phyloP scores from a whole-genome alignment of 2,797 vertebrate species.

The Capromys pilorides region DNA sequence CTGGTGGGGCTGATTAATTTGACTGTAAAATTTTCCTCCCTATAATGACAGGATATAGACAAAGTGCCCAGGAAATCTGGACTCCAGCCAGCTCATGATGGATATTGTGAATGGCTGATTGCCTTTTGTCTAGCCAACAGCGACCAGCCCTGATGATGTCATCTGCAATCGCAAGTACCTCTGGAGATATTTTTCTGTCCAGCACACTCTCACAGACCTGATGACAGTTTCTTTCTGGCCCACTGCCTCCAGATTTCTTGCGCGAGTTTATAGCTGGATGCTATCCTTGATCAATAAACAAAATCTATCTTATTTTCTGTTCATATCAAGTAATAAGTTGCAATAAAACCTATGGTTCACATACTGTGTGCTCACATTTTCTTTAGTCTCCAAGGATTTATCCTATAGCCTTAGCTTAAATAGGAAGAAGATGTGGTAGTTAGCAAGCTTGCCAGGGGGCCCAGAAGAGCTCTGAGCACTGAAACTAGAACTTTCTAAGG shows the following conservation, averaged over 20 bases:
- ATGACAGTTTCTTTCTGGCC: neutral
- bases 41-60: neutral
- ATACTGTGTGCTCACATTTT: neutral
- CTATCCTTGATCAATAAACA: neutral
- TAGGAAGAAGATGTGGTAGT: neutral
- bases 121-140: neutral
- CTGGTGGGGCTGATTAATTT: neutral
- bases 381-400: neutral
- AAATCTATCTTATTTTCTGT: neutral
- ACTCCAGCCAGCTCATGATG: neutral
- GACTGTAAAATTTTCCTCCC: neutral
- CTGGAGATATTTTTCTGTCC: neutral
- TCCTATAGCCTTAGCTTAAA: neutral
- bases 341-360: neutral
- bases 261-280: neutral
- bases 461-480: neutral
- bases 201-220: neutral
- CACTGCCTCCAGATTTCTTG: neutral
- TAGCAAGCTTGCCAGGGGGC: neutral
- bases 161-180: neutral
- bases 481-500: neutral
- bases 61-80: neutral
- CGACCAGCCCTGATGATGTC: neutral
- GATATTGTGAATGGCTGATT: neutral
- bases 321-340: neutral